Evolutionary conservation across 2,888 invertebrate genomes (phyloP), one percentile per base, ranked within the genome.

Genomic region (Lithosia quadra): DNA sequence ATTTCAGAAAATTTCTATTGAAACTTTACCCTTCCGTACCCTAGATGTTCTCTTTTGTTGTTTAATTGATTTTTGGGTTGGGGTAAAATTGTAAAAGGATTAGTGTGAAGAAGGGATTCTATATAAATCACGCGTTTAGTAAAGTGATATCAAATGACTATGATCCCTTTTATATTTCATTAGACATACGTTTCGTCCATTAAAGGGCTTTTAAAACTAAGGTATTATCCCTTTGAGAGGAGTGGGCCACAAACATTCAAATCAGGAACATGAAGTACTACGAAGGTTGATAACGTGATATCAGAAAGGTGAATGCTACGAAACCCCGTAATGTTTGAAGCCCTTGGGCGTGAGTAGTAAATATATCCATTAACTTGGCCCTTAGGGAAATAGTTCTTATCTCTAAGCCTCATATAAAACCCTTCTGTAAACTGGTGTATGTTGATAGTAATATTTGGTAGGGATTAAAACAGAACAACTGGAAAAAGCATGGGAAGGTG

Each of bases 31-130:
- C 67, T 82, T 79, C 75, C 80, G 75, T 68, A 71, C 76, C 74
- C 72, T 72, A 62, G 63, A 71, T 77, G 71, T 74, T 71, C 70
- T 55, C 73, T 73, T 76, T 80, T 79, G 78, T 82, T 82, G 73
- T 80, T 77, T 77, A 80, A 80, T 80, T 80, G 80, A 77, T 82
- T 82, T 77, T 76, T 68, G 24, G 72, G 64, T 64, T 74, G 61
- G 67, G 36, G 66, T 15, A 36, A 72, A 71, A 74, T 67, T 74
- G 74, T 79, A 69, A 76, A 79, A 67, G 72, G 67, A 68, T 74
- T 72, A 74, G 57, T 68, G 56, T 58, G 69, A 59, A 56, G 55
- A 70, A 78, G 69, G 66, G 53, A 22, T 61, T 69, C 69, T 73
- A 58, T 65, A 24, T 69, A 76, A 68, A 64, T 74, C 63, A 59